These are phyloP conservation scores for Morone chrysops DNA, from an alignment of 2,113 vertebrate genomes.

Conservation along the genomic window DNA sequence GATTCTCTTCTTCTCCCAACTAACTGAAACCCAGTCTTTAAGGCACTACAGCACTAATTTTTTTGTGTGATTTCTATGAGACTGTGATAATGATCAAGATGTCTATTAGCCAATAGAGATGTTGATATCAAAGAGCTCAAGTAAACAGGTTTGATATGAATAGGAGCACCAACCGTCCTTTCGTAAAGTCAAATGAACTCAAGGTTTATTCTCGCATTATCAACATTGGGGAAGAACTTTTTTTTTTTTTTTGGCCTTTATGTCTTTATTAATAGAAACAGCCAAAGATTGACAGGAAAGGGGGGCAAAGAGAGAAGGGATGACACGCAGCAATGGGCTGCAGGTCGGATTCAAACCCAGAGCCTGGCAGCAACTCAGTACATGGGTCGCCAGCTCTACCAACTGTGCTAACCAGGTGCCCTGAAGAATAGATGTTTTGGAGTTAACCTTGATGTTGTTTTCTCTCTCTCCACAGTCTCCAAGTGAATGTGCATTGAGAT, in stretches of 20 bases:
- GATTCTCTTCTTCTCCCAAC: neutral
- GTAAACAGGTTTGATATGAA: constrained; percentile 4
- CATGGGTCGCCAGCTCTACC: too few species aligned
- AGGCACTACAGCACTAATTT: neutral
- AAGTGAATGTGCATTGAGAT: neutral
- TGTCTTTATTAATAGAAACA: too few species aligned
- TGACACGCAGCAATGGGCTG: too few species aligned
- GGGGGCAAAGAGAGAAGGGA: too few species aligned
- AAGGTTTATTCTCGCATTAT: constrained; percentile 14
- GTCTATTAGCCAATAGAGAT: neutral
- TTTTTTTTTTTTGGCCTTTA: too few species aligned
- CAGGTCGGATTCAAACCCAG: too few species aligned
- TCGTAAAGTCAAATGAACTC: neutral
- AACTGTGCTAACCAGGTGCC: too few species aligned
- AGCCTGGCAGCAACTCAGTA: too few species aligned
- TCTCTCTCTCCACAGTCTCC: neutral
- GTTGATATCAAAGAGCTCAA: constrained; percentile 3
- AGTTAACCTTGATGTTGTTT: constrained; percentile 38
- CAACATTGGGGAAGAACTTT: constrained; percentile 14
- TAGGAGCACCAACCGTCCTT: neutral
- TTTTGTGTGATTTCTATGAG: neutral
- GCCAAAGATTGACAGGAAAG: too few species aligned
- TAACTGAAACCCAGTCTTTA: neutral
- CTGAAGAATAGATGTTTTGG: constrained; percentile 31
- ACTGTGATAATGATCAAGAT: constrained; percentile 2